Evolutionary conservation across 1,140 invertebrate species (phyloP).

Genomic region (Geopemphigus sp.): DNA sequence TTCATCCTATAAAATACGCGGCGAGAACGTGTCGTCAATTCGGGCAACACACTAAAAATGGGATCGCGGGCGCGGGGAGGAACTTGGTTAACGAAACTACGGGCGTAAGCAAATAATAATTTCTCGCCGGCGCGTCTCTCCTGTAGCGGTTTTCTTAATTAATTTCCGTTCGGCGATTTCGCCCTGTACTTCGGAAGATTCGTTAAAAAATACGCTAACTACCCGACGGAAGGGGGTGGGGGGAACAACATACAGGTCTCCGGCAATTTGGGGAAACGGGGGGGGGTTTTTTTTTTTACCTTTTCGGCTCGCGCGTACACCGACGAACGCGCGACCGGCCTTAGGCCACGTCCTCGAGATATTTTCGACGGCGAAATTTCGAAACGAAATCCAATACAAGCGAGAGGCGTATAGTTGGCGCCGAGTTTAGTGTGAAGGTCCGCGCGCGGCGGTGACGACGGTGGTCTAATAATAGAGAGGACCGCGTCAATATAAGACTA

Average conservation of each 20-base stretch:
- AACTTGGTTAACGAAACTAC: background rate
- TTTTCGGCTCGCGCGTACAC: too few relatives aligned
- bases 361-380: background rate
- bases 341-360: background rate
- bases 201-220: slow-evolving; percentile 1
- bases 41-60: too few relatives aligned
- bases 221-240: too few relatives aligned
- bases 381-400: slow-evolving; percentile 32
- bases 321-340: too few relatives aligned
- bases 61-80: too few relatives aligned
- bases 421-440: slow-evolving; percentile 24
- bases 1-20: slow-evolving; percentile 10
- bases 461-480: slow-evolving; percentile 41
- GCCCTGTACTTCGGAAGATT: too few relatives aligned
- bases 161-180: slow-evolving; percentile 34
- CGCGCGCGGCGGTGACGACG: too few relatives aligned
- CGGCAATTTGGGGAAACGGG: slow-evolving; percentile 7
- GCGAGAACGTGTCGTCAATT: too few relatives aligned
- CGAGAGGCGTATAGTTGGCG: background rate
- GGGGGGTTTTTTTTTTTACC: background rate
- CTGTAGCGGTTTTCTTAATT: slow-evolving; percentile 12
- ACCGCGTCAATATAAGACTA: slow-evolving; percentile 20
- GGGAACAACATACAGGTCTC: background rate
- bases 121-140: background rate
- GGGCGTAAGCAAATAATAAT: slow-evolving; percentile 33